These are phyloP conservation scores for Oxytorus armatus DNA, from an alignment of 2,888 invertebrate species.

Conservation along the genomic window DNA sequence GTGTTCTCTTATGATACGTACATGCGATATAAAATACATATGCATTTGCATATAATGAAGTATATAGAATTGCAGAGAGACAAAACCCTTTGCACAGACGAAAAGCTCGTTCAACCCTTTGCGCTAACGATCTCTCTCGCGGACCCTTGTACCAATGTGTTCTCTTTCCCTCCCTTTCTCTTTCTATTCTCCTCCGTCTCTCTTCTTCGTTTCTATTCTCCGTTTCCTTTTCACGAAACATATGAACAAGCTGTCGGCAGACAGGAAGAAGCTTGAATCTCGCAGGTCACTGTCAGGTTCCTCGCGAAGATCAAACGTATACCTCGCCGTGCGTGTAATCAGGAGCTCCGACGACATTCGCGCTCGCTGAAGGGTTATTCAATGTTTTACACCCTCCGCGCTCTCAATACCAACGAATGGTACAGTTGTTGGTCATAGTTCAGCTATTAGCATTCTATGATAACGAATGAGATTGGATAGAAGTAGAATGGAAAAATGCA, in stretches of 20 bases:
- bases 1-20: not conserved
- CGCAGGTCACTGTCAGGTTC: slow-evolving; percentile 53
- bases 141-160: not conserved
- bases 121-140: slow-evolving; percentile 49
- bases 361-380: slow-evolving; percentile 34
- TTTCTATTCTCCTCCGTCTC: not conserved
- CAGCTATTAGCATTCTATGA: not conserved
- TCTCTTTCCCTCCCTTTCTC: slow-evolving; percentile 8
- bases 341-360: too few relatives aligned
- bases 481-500: too few relatives aligned
- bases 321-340: not conserved
- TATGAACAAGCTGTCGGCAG: slow-evolving; percentile 24
- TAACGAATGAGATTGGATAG: not conserved
- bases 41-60: not conserved
- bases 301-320: slow-evolving; percentile 56
- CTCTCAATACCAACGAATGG: not conserved
- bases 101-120: slow-evolving; percentile 49
- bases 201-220: slow-evolving; percentile 32
- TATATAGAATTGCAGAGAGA: slow-evolving; percentile 36
- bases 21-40: not conserved
- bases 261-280: slow-evolving; percentile 47
- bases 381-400: slow-evolving; percentile 11
- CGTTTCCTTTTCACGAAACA: slow-evolving; percentile 30
- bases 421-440: slow-evolving; percentile 3
- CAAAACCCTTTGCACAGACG: slow-evolving; percentile 48